Evolutionary conservation across 2,797 vertebrate genomes (phyloP).

Genomic region (Characodon lateralis): DNA sequence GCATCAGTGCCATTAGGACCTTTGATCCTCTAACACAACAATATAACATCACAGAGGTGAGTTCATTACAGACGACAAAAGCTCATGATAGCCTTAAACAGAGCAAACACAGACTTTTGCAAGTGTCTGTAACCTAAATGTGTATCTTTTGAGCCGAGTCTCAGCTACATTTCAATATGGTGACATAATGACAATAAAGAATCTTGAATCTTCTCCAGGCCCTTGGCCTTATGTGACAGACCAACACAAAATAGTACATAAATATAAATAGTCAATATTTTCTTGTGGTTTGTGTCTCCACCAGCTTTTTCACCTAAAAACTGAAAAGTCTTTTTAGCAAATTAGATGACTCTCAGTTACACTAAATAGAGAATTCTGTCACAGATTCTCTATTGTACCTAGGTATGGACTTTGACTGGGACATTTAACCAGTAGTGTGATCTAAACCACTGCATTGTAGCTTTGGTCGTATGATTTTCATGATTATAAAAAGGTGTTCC

Average conservation of each 20-base stretch:
- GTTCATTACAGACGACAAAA: background rate
- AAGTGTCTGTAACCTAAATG: too few relatives aligned
- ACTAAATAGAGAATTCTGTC: background rate
- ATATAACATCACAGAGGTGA: background rate
- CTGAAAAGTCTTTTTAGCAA: background rate
- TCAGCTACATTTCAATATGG: too few relatives aligned
- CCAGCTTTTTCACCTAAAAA: background rate
- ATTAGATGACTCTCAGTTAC: background rate
- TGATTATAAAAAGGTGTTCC: too few relatives aligned
- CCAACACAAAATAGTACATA: background rate
- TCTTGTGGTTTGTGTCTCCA: background rate
- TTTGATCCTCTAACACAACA: background rate
- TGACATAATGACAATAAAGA: too few relatives aligned
- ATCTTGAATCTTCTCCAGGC: too few relatives aligned
- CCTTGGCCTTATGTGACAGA: background rate
- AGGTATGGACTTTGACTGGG: background rate
- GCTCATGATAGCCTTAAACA: background rate
- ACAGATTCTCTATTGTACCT: background rate
- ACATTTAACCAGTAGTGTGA: background rate
- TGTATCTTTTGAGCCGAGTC: too few relatives aligned
- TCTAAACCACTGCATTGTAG: background rate
- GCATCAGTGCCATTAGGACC: background rate
- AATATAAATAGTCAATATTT: background rate
- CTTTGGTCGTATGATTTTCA: background rate
- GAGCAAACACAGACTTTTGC: background rate